A percentile compares a stretch with the other conserved stretches of the same genome.
Conservation (phyloP, 1,140 invertebrate species). For the Trichogramma pretiosum region DNA sequence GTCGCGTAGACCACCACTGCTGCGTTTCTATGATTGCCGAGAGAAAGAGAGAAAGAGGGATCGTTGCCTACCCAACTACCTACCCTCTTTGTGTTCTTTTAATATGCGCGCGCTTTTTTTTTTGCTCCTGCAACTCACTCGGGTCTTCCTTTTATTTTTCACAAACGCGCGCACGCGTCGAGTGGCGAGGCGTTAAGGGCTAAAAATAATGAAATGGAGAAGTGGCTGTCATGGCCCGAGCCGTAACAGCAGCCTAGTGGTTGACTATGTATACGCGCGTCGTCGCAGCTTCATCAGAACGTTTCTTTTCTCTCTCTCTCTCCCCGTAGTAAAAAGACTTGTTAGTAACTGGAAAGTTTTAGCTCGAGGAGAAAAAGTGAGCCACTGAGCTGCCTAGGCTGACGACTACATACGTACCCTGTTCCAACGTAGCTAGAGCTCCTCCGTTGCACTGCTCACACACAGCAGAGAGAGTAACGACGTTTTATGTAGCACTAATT, state of each 20-base stretch:
- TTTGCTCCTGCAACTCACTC: too few relatives aligned
- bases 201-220: conserved; percentile 5
- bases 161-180: neutral
- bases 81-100: too few relatives aligned
- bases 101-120: too few relatives aligned
- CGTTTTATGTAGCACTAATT: conserved; percentile 17
- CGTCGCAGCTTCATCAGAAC: too few relatives aligned
- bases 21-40: too few relatives aligned
- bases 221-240: conserved; percentile 1
- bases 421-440: too few relatives aligned
- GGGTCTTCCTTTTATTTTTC: neutral
- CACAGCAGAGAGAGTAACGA: too few relatives aligned
- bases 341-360: conserved; percentile 8
- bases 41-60: too few relatives aligned
- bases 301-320: conserved; percentile 9
- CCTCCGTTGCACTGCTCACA: too few relatives aligned
- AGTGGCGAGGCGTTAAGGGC: neutral
- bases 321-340: neutral
- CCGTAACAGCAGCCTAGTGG: neutral
- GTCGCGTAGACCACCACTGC: too few relatives aligned
- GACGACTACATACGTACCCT: too few relatives aligned
- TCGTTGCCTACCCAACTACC: too few relatives aligned
- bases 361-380: neutral
- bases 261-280: neutral
- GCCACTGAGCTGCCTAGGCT: neutral